Evolutionary conservation across 2,888 invertebrate genomes (phyloP), one percentile per base, ranked within the genome.

Genomic region (Uropetala carovei): DNA sequence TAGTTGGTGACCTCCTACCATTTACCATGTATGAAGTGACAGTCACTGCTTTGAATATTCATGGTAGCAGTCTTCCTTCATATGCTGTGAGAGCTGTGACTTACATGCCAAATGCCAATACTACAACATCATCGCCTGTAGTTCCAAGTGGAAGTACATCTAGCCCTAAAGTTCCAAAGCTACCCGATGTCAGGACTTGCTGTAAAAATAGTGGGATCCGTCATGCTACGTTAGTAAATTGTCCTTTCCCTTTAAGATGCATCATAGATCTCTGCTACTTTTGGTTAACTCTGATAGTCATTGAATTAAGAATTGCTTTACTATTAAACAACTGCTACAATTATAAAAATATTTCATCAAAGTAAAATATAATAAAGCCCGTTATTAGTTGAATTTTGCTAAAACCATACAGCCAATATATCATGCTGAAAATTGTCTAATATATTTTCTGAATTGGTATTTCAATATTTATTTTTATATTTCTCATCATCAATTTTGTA

Each of bases 21-120:
- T 97, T 97, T 94, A 98, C 98, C 0, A 98, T 98, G 98, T 98
- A 98, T 94, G 97, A 98, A 94, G 96, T 98, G 10, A 96, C 96
- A 0, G 97, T 98, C 14, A 96, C 96, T 0, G 97, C 98, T 0
- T 96, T 96, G 92, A 98, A 98, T 94, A 96, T 96, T 27, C 97
- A 97, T 94, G 98, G 98, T 0, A 96, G 97, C 0, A 98, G 98
- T 95, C 95, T 98, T 93, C 97, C 98, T 0, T 97, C 97, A 92
- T 97, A 97, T 94, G 96, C 96, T 18, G 95, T 98, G 57, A 96
- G 98, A 94, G 96, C 97, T 0, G 95, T 98, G 11, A 98, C 98
- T 0, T 95, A 97, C 92, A 96, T 97, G 4, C 96, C 97, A 27
- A 96, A 96, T 94, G 95, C 96, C 95, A 96, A 96, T 95, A 95